A percentile compares a stretch with the other conserved stretches of the same genome.
These are phyloP conservation scores for Lacerta viridis DNA, from an alignment of 2,797 vertebrate genomes.

Conservation along the genomic window DNA sequence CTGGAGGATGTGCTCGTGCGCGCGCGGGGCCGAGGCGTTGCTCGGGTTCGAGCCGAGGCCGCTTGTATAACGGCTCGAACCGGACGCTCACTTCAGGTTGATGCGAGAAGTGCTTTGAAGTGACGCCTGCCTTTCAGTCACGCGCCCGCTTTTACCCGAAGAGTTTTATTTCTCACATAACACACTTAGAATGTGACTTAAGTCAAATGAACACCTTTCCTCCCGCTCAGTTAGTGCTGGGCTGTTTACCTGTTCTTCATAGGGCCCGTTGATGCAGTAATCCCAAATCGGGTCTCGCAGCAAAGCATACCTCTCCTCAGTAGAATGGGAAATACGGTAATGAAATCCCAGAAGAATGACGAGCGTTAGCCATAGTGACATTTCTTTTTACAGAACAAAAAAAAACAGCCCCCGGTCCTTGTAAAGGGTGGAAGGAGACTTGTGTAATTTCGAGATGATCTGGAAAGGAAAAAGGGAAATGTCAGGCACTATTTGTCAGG, in stretches of 20 bases:
- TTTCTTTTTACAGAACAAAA: not conserved
- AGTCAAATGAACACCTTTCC: not conserved
- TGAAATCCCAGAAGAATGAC: not conserved
- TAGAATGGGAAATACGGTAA: not conserved
- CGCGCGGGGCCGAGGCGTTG: accelerated
- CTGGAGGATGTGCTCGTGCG: conserved; percentile 72
- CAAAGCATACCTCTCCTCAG: not conserved
- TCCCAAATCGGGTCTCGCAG: not conserved
- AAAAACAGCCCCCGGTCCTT: not conserved
- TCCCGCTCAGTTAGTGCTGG: not conserved
- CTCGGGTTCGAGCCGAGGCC: not conserved
- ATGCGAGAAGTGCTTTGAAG: not conserved
- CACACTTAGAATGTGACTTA: too few species aligned
- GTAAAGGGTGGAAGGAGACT: not conserved
- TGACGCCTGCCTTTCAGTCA: not conserved
- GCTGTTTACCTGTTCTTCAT: not conserved
- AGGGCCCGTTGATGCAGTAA: not conserved
- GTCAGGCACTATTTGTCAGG: not conserved
- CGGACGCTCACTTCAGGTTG: not conserved
- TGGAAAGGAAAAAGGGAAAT: not conserved
- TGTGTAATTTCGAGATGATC: not conserved
- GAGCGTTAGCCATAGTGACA: too few species aligned
- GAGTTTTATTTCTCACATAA: not conserved
- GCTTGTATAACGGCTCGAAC: not conserved
- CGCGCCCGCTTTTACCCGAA: too few species aligned